Conservation (phyloP, 2,113 vertebrate genomes). For the Neolamprologus tretocephalus region DNA sequence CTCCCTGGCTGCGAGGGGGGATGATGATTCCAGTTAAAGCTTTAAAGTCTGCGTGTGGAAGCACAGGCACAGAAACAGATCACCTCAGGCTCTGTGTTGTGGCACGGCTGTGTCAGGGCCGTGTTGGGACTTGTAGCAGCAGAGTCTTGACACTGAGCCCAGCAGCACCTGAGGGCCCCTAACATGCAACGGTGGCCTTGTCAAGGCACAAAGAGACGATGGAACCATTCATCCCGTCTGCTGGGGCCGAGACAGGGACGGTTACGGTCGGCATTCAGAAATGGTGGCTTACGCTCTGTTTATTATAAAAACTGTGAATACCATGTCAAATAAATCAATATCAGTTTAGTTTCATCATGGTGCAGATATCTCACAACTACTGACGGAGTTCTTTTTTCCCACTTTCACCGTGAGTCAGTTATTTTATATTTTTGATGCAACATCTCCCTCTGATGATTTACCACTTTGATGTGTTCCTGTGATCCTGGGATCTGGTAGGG, state of each 20-base stretch:
- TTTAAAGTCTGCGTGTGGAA: conserved; percentile 10
- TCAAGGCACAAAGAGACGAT: conserved; percentile 45
- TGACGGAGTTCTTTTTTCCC: fast-evolving
- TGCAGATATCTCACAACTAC: fast-evolving
- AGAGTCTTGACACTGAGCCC: conserved; percentile 44
- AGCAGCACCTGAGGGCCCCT: conserved; percentile 1
- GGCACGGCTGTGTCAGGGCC: conserved; percentile 30
- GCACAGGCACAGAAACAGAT: conserved; percentile 28
- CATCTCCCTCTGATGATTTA: background rate
- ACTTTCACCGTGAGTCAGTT: background rate
- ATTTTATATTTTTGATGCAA: background rate
- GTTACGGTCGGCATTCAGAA: background rate
- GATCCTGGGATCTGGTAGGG: background rate
- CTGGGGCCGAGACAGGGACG: background rate
- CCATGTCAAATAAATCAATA: background rate
- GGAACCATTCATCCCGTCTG: conserved; percentile 53
- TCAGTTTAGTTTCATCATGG: background rate
- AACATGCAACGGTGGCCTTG: conserved; percentile 51
- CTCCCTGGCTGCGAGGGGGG: background rate
- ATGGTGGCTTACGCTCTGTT: background rate
- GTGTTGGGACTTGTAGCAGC: conserved; percentile 60
- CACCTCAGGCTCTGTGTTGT: conserved; percentile 43
- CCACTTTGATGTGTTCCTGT: background rate
- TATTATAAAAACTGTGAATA: background rate
- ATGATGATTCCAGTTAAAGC: conserved; percentile 16